Base-by-base conservation (phyloP, 30 jellyfish, hydroid and myxozoan species). In the Hydra vulgaris region DNA sequence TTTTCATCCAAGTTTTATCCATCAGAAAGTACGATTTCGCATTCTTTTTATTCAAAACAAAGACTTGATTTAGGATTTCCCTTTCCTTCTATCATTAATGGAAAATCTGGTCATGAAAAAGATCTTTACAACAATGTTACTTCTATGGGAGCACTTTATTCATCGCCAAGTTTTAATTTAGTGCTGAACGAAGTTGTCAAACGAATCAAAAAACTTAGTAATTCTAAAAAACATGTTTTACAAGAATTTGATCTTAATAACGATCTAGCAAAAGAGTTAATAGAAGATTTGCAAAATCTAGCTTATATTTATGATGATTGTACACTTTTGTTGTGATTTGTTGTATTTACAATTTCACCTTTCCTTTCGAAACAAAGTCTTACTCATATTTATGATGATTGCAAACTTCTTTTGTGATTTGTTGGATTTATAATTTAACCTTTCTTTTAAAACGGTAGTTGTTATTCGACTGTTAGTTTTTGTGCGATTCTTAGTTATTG, bases 221-320 rank as follows among this genome's bases (percentile, higher is more conserved):
- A 24, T 54, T 53, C 84, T 1, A 80, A 19, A 19, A 25, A 54
- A 67, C 83, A 27, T 54, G 12, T 70, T 20, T 25, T 74, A 26
- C 88, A 76, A 40, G 85, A 85, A 25, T 72, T 52, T 52, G 95
- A 95, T 23, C 68, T 90, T 21, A 95, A 90, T 26, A 22, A 72
- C 20, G 95, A 83, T 74, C 86, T 86, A 16, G 22, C 81, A 19
- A 79, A 67, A 23, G 97, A 90, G 40, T 86, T 53, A 21, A n/a
- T 82, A 17, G 97, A 90, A 79, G 79, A 69, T 16, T 21, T 90
- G 77, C 25, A 68, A 68, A 68, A 68, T 15, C 25, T 68, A 1
- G 75, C 75, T 68, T n/a, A 68, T 68, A 68, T 68, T 68, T 68
- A 68, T 15, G 75, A 68, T 23, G 71, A 56, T n/a, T n/a, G n/a